These are phyloP conservation scores for Oostethus manadensis DNA, from an alignment of 2,113 vertebrate species.

Conservation along the genomic window DNA sequence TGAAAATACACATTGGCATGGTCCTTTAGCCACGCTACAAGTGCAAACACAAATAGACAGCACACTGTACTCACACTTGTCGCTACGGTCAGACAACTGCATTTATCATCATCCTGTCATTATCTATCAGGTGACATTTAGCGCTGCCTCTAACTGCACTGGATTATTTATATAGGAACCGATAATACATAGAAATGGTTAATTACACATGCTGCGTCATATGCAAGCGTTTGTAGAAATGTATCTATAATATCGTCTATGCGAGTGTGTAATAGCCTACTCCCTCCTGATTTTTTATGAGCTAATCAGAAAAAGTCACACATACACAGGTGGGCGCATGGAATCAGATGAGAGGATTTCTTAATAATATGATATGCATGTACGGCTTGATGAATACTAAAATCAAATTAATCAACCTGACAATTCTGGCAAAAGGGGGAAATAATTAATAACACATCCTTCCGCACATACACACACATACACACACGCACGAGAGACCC, in stretches of 20 bases:
- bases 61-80: too few species aligned
- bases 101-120: too few species aligned
- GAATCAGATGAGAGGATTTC: conserved; percentile 15
- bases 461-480: conserved; percentile 21
- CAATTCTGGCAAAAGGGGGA: conserved; percentile 28
- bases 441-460: conserved; percentile 36
- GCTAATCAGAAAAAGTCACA: conserved; percentile 27
- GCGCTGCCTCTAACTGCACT: not conserved
- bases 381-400: conserved; percentile 16
- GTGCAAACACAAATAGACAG: too few species aligned
- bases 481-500: conserved; percentile 16
- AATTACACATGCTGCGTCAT: too few species aligned
- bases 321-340: conserved; percentile 5
- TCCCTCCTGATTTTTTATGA: conserved; percentile 12
- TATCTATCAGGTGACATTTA: conserved; percentile 4
- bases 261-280: not conserved
- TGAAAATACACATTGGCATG: too few species aligned
- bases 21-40: too few species aligned
- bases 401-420: conserved; percentile 36
- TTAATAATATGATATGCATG: conserved; percentile 11
- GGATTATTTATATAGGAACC: conserved; percentile 15
- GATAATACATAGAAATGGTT: too few species aligned
- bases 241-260: too few species aligned
- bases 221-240: too few species aligned
- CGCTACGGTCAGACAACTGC: too few species aligned